phyloP scores from a whole-genome alignment of 2,888 invertebrate genomes.

The Lysandra bellargus region DNA sequence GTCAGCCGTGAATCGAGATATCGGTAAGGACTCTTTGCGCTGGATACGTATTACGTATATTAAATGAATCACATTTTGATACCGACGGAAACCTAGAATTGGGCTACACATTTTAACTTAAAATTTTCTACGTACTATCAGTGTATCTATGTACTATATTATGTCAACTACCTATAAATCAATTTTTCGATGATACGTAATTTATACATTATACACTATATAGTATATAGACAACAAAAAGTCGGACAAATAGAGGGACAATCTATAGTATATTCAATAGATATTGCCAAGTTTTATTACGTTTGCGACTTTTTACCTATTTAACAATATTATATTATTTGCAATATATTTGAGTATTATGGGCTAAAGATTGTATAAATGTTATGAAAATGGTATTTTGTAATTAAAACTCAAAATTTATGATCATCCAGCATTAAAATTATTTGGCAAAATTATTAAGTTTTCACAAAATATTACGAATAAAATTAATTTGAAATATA shows the following conservation, averaged over 20 bases:
- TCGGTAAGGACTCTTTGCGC: conserved; percentile 20
- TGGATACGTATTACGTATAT: conserved; percentile 22
- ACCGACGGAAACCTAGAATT: not conserved
- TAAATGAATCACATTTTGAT: conserved; percentile 21
- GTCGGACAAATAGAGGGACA: too few relatives aligned
- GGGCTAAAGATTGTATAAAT: not conserved
- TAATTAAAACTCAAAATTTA: not conserved
- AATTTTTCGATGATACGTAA: too few relatives aligned
- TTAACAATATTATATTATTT: too few relatives aligned
- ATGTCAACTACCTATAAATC: too few relatives aligned
- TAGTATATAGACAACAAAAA: too few relatives aligned
- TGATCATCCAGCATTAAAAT: not conserved
- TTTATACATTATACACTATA: too few relatives aligned
- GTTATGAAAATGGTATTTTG: not conserved
- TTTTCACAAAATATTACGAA: not conserved
- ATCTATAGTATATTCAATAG: too few relatives aligned
- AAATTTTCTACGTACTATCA: not conserved
- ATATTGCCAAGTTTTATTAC: too few relatives aligned
- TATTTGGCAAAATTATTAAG: not conserved
- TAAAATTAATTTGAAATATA: not conserved
- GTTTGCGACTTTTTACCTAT: too few relatives aligned
- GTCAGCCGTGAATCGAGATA: conserved; percentile 25
- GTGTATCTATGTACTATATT: too few relatives aligned
- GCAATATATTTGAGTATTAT: not conserved
- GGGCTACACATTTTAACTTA: not conserved